These are phyloP conservation scores for Crenuchus spilurus DNA, from an alignment of 2,797 vertebrate genomes.

Conservation along the genomic window DNA sequence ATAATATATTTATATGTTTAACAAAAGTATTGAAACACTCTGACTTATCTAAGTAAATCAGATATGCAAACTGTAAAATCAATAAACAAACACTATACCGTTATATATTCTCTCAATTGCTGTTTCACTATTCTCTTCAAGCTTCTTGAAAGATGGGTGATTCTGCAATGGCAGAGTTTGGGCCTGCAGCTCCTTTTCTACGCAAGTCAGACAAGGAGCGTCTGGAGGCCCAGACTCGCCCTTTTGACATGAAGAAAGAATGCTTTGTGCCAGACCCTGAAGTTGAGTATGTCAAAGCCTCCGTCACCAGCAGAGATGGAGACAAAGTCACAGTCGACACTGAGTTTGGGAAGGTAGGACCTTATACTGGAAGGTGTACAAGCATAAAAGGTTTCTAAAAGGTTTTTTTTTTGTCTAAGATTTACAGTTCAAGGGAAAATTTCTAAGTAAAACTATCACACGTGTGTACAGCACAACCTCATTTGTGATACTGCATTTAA, in stretches of 20 bases:
- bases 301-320: constrained; percentile 73
- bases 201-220: constrained; percentile 67
- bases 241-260: constrained; percentile 71
- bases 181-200: constrained; percentile 71
- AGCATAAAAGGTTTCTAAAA: too few species aligned
- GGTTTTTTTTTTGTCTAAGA: too few species aligned
- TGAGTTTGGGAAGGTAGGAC: constrained; percentile 72
- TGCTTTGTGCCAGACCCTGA: constrained; percentile 67
- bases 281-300: constrained; percentile 77
- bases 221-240: constrained; percentile 74
- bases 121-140: background rate
- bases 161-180: constrained; percentile 71
- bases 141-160: constrained; percentile 45
- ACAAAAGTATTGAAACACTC: too few species aligned
- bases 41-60: too few species aligned
- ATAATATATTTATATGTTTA: background rate
- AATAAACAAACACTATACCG: too few species aligned
- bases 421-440: too few species aligned
- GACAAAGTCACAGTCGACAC: constrained; percentile 80
- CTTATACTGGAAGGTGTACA: background rate
- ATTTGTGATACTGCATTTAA: background rate
- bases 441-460: too few species aligned
- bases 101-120: background rate
- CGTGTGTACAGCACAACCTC: background rate
- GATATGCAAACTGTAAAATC: background rate